Evolutionary conservation across 2,113 vertebrate genomes (phyloP).

Genomic region (Sebastes schlegelii): DNA sequence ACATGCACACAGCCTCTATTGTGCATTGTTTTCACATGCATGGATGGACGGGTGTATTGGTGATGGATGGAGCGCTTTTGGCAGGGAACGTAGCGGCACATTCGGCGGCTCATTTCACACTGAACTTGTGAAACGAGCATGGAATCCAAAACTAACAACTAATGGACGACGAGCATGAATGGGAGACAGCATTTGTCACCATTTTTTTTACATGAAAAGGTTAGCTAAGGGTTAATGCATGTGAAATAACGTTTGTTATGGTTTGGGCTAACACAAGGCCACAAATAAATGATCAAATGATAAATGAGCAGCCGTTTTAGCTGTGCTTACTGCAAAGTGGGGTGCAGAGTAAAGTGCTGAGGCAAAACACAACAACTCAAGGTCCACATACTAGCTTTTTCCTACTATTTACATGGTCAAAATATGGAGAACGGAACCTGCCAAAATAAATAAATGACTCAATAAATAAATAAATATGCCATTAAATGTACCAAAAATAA

Average conservation of each 20-base stretch:
- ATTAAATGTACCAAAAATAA: no score
- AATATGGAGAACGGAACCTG: no score
- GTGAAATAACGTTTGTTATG: neutral
- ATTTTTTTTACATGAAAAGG: neutral
- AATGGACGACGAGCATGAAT: accelerated
- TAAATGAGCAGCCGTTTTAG: neutral
- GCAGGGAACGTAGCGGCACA: constrained; percentile 2
- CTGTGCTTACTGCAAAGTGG: neutral
- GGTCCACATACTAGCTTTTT: neutral
- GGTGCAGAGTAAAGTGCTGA: neutral
- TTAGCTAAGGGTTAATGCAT: neutral
- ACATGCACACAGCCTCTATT: constrained; percentile 62
- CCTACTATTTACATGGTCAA: no score
- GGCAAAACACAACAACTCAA: neutral
- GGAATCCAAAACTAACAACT: constrained; percentile 41
- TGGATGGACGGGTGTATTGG: constrained; percentile 20
- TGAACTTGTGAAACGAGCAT: constrained; percentile 9
- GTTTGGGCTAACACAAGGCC: neutral
- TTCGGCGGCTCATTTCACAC: constrained; percentile 42
- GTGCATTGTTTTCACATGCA: constrained; percentile 64
- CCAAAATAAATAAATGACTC: no score
- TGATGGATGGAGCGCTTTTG: constrained; percentile 36
- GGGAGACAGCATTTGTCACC: neutral
- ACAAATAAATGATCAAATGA: neutral
- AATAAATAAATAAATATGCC: no score